phyloP scores from a whole-genome alignment of 2,888 invertebrate species.

The Trilocha varians region DNA sequence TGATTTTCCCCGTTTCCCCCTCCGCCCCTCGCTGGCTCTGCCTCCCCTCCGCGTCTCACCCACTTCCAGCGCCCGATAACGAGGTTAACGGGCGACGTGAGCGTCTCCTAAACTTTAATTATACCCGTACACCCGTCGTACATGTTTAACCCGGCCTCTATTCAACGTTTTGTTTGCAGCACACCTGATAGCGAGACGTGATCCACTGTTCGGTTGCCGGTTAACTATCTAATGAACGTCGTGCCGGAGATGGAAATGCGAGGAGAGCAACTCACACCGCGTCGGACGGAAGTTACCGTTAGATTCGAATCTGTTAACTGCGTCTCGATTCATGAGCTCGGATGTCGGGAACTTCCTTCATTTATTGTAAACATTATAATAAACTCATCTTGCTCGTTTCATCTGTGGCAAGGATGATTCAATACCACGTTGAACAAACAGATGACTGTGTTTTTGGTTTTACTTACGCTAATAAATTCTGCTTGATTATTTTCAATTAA shows the following conservation, averaged over 20 bases:
- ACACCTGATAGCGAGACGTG: constrained; percentile 61
- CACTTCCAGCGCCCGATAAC: constrained; percentile 74
- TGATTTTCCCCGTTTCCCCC: constrained; percentile 68
- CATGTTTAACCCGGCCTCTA: constrained; percentile 71
- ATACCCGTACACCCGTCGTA: constrained; percentile 70
- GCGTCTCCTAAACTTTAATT: constrained; percentile 74
- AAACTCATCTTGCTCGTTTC: constrained; percentile 14
- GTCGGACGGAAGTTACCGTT: constrained; percentile 11
- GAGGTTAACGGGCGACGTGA: constrained; percentile 74
- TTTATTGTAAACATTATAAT: constrained; percentile 24
- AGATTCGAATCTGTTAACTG: constrained; percentile 43
- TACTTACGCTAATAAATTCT: too few relatives aligned
- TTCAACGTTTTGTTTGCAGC: constrained; percentile 66
- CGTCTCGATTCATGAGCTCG: constrained; percentile 32
- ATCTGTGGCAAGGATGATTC: too few relatives aligned
- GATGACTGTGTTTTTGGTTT: too few relatives aligned
- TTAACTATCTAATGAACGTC: constrained; percentile 51
- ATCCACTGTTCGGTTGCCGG: constrained; percentile 47
- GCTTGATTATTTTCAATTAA: too few relatives aligned
- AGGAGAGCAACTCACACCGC: constrained; percentile 21
- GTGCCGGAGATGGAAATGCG: constrained; percentile 42
- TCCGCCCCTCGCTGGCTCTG: constrained; percentile 40
- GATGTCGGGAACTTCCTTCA: constrained; percentile 19
- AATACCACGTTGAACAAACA: too few relatives aligned
- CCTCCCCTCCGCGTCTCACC: constrained; percentile 68